Conservation (phyloP, 2,797 vertebrate genomes). For the Malurus splendens region DNA sequence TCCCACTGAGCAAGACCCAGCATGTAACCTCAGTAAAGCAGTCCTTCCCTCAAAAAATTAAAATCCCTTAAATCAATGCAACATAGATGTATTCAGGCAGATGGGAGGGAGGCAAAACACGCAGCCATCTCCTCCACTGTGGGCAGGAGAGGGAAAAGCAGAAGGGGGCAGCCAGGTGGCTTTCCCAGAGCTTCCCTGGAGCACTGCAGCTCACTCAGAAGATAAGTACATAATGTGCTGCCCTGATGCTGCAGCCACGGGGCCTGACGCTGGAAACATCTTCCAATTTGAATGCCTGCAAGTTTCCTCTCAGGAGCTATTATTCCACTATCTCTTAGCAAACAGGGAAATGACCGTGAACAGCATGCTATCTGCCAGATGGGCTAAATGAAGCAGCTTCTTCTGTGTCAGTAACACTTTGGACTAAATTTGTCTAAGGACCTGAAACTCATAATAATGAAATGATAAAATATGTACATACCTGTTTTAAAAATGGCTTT, state of each 20-base stretch:
- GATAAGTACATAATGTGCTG: not conserved
- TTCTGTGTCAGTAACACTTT: not conserved
- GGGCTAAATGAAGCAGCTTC: not conserved
- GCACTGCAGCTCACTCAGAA: not conserved
- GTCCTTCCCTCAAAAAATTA: not conserved
- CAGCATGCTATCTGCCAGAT: not conserved
- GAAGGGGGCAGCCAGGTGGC: not conserved
- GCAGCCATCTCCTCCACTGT: not conserved
- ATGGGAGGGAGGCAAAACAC: not conserved
- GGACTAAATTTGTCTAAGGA: not conserved
- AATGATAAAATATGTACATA: constrained; percentile 60
- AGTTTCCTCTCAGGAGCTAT: not conserved
- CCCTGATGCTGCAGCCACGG: not conserved
- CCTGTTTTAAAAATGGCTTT: constrained; percentile 88
- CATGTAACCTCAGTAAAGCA: not conserved
- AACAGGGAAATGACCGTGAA: not conserved
- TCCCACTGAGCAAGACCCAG: not conserved
- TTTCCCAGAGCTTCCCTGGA: not conserved
- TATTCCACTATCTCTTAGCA: not conserved
- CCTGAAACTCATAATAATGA: not conserved
- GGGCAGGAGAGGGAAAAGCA: not conserved
- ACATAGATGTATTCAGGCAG: not conserved
- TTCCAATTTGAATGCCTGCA: not conserved
- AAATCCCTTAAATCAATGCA: not conserved
- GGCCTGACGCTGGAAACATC: not conserved